Base-by-base conservation (phyloP, 2,113 vertebrate genomes). In the Xiphophorus hellerii region DNA sequence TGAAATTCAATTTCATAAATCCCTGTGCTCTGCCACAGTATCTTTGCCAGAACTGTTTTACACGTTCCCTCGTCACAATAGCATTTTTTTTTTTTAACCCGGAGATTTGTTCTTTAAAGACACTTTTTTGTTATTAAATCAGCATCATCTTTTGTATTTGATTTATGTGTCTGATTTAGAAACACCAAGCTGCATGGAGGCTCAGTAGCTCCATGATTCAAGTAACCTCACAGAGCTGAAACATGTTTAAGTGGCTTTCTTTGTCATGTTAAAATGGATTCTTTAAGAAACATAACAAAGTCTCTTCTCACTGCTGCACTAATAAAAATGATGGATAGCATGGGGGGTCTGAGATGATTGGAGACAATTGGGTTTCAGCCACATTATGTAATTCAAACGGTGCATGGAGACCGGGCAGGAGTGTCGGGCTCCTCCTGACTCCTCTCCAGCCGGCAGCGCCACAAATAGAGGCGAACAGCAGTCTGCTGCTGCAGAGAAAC, bases 291-390 rank as follows among this genome's bases (percentile, higher is more conserved):
- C 92, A 93, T 94, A 93, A 94, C 92, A 81, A 85, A 92, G 92
- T 93, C 89, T 92, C 93, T 93, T 93, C 93, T 94, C 91, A 88
- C 82, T 78, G 87, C 83, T 0, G 78, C 89, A 91, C 91, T 91
- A 94, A 94, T 94, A 95, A 93, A 94, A 93, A 92, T 94, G 93
- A 95, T 94, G 93, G 93, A 95, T 94, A 92, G 93, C 92, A 87
- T 44, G 62, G 88, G 88, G 63, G 87, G 87, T 84, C 71, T 35
- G 86, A 87, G 87, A 93, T 88, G 93, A 93, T 90, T 84, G 90
- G 88, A 93, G 92, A 93, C 93, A 95, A 94, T 94, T 94, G 87
- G 91, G 94, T 95, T 94, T 92, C 82, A 84, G 89, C 83, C 81
- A 89, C 87, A 91, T 94, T 92, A 92, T 92, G 93, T 93, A 93